Conservation (phyloP, 2,113 vertebrate genomes). For the Aspidoscelis tigris region DNA sequence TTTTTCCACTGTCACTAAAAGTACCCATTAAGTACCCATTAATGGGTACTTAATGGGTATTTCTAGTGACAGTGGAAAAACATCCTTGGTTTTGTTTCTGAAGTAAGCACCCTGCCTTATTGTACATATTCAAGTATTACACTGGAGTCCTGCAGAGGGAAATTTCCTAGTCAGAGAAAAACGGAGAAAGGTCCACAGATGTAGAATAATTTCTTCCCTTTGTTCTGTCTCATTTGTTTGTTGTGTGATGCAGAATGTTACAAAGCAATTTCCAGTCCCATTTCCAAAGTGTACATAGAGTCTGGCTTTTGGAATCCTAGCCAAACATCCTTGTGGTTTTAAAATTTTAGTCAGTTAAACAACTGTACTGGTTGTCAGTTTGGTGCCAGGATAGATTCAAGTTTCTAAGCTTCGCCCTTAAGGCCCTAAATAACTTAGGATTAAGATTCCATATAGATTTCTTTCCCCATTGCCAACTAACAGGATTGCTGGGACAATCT, state of each 20-base stretch:
- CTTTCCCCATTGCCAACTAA: neutral
- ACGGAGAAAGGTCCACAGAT: constrained; percentile 16
- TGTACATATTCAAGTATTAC: neutral
- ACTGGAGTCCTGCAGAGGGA: neutral
- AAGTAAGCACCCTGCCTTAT: neutral
- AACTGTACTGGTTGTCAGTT: too few relatives aligned
- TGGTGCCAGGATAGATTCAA: too few relatives aligned
- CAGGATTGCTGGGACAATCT: neutral
- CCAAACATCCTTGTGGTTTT: neutral
- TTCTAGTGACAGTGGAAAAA: too few relatives aligned
- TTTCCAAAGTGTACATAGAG: neutral
- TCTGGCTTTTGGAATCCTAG: neutral
- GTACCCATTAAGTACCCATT: too few relatives aligned
- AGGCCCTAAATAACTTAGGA: too few relatives aligned
- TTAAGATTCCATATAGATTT: too few relatives aligned
- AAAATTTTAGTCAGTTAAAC: neutral
- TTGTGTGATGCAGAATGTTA: neutral
- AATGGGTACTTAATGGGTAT: too few relatives aligned
- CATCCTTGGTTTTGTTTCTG: neutral
- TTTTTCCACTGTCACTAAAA: too few relatives aligned
- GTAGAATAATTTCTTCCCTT: constrained; percentile 8
- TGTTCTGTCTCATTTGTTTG: neutral
- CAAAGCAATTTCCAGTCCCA: constrained; percentile 14
- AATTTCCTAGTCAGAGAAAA: neutral
- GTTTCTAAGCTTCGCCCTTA: too few relatives aligned